Evolutionary conservation across 2,888 invertebrate genomes (phyloP).

Genomic region (Tiliacea citrago): DNA sequence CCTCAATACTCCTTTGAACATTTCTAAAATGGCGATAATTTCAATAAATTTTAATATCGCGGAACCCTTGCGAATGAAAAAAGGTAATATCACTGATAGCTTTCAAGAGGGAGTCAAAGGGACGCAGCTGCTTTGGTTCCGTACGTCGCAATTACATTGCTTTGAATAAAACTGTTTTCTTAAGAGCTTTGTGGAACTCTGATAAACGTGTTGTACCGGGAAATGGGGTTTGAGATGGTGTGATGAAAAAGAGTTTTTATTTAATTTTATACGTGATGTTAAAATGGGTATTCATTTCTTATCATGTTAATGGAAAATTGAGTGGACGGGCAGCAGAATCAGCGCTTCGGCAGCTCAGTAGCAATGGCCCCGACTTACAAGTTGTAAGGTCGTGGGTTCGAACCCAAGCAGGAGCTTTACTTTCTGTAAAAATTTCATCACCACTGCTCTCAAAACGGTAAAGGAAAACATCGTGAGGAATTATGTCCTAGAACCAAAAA

Average conservation of each 20-base stretch:
- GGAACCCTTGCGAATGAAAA: slow-evolving; percentile 69
- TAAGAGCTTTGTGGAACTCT: slow-evolving; percentile 65
- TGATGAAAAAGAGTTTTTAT: slow-evolving; percentile 37
- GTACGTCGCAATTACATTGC: slow-evolving; percentile 65
- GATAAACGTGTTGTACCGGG: slow-evolving; percentile 61
- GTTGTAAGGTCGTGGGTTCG: no score
- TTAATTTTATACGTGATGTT: slow-evolving; percentile 16
- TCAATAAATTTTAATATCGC: slow-evolving; percentile 74
- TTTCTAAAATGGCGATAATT: slow-evolving; percentile 61
- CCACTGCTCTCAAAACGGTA: no score
- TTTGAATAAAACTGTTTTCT: slow-evolving; percentile 68
- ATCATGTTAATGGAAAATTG: background rate
- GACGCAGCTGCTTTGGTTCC: slow-evolving; percentile 67
- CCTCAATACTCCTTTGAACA: slow-evolving; percentile 58
- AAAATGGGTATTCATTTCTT: slow-evolving; percentile 7
- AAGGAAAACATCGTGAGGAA: no score
- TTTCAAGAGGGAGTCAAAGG: slow-evolving; percentile 68
- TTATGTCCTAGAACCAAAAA: no score
- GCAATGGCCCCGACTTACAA: no score
- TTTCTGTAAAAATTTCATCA: no score
- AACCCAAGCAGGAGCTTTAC: no score
- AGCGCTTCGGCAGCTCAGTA: no score
- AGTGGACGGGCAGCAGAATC: background rate
- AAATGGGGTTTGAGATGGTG: slow-evolving; percentile 49
- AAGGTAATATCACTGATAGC: slow-evolving; percentile 74